phyloP scores from a whole-genome alignment of 1,140 invertebrate genomes.

The Drosophila sechellia region DNA sequence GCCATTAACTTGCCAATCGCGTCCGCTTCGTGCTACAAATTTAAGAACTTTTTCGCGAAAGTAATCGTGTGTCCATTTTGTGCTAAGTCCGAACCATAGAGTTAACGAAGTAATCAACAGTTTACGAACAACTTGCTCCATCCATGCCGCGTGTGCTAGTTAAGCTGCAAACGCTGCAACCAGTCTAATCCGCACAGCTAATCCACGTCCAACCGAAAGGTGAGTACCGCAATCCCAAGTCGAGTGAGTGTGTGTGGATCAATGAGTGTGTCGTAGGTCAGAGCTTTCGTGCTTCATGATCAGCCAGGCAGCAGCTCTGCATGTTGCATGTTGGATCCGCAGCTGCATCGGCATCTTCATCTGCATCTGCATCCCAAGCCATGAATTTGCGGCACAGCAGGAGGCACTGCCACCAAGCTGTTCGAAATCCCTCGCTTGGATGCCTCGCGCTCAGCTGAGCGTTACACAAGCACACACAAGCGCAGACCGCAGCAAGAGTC shows the following conservation, averaged over 20 bases:
- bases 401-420: constrained; percentile 20
- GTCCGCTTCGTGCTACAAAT: constrained; percentile 57
- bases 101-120: constrained; percentile 5
- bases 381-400: constrained; percentile 1
- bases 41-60: constrained; percentile 12
- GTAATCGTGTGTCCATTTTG: constrained; percentile 68
- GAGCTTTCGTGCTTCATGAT: constrained; percentile 9
- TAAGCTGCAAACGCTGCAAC: constrained; percentile 21
- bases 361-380: constrained; percentile 7
- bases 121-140: constrained; percentile 58
- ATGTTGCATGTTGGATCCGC: constrained; percentile 16
- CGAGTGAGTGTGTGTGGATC: background rate
- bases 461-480: constrained; percentile 37
- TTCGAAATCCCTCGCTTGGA: constrained; percentile 59
- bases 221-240: constrained; percentile 4
- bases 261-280: constrained; percentile 22
- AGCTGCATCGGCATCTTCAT: constrained; percentile 2
- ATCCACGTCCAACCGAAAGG: constrained; percentile 5
- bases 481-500: constrained; percentile 16
- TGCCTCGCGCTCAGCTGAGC: constrained; percentile 68
- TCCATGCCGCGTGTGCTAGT: constrained; percentile 35
- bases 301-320: constrained; percentile 4
- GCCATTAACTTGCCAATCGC: constrained; percentile 49
- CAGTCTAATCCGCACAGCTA: background rate
- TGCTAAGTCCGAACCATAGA: constrained; percentile 44